Evolutionary conservation across 2,113 vertebrate genomes (phyloP), one percentile per base, ranked within the genome.

Genomic region (Hucho hucho): DNA sequence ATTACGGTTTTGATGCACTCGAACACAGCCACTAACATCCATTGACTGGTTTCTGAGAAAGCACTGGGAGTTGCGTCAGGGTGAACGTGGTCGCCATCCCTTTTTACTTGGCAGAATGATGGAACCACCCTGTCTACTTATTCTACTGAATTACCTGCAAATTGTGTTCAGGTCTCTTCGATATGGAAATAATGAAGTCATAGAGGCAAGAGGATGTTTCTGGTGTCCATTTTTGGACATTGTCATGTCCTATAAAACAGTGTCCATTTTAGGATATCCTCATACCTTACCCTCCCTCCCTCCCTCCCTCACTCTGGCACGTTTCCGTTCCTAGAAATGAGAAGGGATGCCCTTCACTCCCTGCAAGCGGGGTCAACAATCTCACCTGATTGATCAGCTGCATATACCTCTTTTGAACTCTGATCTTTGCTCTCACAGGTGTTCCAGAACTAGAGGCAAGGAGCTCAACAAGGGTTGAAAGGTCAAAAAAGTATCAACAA

Each of bases 351-450:
- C 12, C 20, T 12, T 12, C 58, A 66, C 26, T 29, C 64, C 14
- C 26, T 13, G 28, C 28, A 22, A 20, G 47, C 3, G 28, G 63
- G 87, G 74, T 85, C 81, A 84, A 66, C 75, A 81, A 61, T 76
- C 84, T 83, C 73, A 56, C 78, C 65, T 88, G 82, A 87, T 91
- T 89, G 83, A 81, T 77, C 91, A 92, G 89, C 82, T 91, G 85
- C 73, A 74, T 11, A 64, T 49, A 7, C 43, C 73, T 72, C 76
- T 75, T 64, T 70, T 89, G 65, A 74, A 43, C 75, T 81, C 75
- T 82, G 84, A 87, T 81, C 75, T 0, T 82, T 87, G 77, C 63
- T 78, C 68, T 1, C 14, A 56, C 32, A 64, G 24, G 26, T 12
- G 59, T 74, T 70, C 69, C 26, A 28, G 4, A 37, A 25, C n/a